Evolutionary conservation across 2,888 invertebrate species (phyloP).

Genomic region (Cheilosia impressa): DNA sequence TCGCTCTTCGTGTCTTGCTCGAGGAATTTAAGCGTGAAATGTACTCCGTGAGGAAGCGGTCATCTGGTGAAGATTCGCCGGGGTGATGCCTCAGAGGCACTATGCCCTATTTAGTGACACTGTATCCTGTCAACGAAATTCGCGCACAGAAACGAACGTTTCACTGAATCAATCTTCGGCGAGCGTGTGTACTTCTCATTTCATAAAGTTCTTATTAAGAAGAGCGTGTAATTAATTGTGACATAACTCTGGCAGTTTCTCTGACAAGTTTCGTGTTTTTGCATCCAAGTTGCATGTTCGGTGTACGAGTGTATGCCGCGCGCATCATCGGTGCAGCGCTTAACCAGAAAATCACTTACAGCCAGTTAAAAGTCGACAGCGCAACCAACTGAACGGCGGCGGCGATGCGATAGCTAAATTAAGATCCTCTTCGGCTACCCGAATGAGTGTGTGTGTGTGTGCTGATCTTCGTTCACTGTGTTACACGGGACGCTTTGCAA

Average conservation of each 20-base stretch:
- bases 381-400: conserved; percentile 46
- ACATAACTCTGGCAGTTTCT: conserved; percentile 73
- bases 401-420: conserved; percentile 58
- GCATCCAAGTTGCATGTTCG: conserved; percentile 65
- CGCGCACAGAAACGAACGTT: neutral
- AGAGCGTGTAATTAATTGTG: conserved; percentile 73
- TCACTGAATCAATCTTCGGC: conserved; percentile 15
- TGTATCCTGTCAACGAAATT: conserved; percentile 4
- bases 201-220: conserved; percentile 49
- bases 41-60: conserved; percentile 34
- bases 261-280: conserved; percentile 75
- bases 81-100: neutral
- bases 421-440: conserved; percentile 55
- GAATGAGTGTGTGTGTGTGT: neutral
- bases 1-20: conserved; percentile 6
- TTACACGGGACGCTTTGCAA: conserved; percentile 36
- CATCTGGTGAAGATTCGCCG: conserved; percentile 28
- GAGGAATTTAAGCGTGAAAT: conserved; percentile 51
- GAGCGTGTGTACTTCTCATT: conserved; percentile 31
- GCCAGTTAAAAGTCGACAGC: conserved; percentile 73
- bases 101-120: neutral
- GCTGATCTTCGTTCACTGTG: conserved; percentile 49
- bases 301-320: conserved; percentile 63
- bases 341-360: conserved; percentile 75
- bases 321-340: conserved; percentile 72